Evolutionary conservation across 2,888 invertebrate genomes (phyloP).

Genomic region (Gnatocerus cornutus): DNA sequence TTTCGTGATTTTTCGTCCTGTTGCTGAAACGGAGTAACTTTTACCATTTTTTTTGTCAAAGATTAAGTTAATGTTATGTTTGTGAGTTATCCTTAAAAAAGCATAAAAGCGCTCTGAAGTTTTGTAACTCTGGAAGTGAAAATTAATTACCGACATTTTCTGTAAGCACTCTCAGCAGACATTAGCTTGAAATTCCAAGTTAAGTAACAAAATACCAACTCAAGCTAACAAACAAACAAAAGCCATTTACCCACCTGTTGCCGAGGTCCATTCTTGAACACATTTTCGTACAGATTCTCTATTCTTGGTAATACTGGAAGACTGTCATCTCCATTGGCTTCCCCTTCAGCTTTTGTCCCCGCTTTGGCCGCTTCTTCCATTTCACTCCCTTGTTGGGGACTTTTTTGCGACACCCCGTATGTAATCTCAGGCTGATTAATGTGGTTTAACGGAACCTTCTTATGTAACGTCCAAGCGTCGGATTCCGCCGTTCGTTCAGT

Average conservation of each 20-base stretch:
- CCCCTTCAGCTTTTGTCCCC: slow-evolving; percentile 1
- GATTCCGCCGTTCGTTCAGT: slow-evolving; percentile 90
- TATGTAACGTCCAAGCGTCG: slow-evolving; percentile 93
- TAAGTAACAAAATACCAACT: slow-evolving; percentile 1
- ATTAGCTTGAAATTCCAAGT: not conserved
- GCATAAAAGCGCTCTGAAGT: too few relatives aligned
- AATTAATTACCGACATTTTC: too few relatives aligned
- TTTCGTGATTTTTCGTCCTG: slow-evolving; percentile 60
- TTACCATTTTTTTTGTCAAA: too few relatives aligned
- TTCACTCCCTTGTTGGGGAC: slow-evolving; percentile 19
- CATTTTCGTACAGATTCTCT: slow-evolving; percentile 62
- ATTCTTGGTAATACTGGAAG: slow-evolving; percentile 19
- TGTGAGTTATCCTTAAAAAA: too few relatives aligned
- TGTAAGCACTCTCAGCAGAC: too few relatives aligned
- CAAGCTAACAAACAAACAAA: slow-evolving; percentile 8
- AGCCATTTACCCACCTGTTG: slow-evolving; percentile 31
- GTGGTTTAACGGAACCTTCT: slow-evolving; percentile 75
- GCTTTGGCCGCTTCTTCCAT: slow-evolving; percentile 19
- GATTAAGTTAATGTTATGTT: too few relatives aligned
- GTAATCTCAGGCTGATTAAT: slow-evolving; percentile 51
- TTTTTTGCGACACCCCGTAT: slow-evolving; percentile 31
- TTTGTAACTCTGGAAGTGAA: too few relatives aligned
- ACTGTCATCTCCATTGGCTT: slow-evolving; percentile 11
- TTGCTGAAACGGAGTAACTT: slow-evolving; percentile 30
- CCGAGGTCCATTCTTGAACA: slow-evolving; percentile 55